Evolutionary conservation across 2,113 vertebrate species (phyloP), one percentile per base, ranked within the genome.

Genomic region (Labrus mixtus): DNA sequence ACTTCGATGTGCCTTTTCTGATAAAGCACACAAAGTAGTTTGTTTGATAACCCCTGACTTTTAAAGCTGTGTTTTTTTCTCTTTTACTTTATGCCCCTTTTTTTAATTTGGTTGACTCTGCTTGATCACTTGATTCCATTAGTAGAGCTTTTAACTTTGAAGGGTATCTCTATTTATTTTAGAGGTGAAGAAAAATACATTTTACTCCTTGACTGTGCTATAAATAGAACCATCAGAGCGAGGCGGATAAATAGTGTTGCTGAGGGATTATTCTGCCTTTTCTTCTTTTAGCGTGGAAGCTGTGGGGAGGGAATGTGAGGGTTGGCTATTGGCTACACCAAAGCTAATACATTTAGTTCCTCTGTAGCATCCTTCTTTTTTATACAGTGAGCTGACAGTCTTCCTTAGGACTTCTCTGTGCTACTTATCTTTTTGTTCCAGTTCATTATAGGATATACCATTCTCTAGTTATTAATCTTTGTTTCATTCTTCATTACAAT

Each of bases 191-290:
- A 61, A 81, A 79, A 69, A 22, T 8, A 11, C 8, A 23, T 66
- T 75, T 73, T 58, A 6, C 17, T 25, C 36, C 23, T 82, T 85
- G 73, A 78, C 50, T 58, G 50, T 43, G 25, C 72, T 85, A 80
- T 89, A 85, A 88, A 91, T 90, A 83, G 76, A 19, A 33, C 29
- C 20, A 71, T 73, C 76, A 75, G 48, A 67, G 55, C 33, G 22
- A 41, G 13, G 46, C 54, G 66, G 82, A 87, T 73, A 79, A 78
- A 85, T 55, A 10, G 51, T 62, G 55, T 73, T 69, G 67, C 61
- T 64, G 58, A 71, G 54, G 72, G 81, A 84, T 83, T 85, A 73
- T 70, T 82, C 56, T 85, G 79, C 68, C 81, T 73, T 78, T 70
- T 55, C 71, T 74, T 82, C 61, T 43, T 13, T 46, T 61, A 22